Evolutionary conservation across 2,888 invertebrate genomes (phyloP).

Genomic region (Agrotis exclamationis): DNA sequence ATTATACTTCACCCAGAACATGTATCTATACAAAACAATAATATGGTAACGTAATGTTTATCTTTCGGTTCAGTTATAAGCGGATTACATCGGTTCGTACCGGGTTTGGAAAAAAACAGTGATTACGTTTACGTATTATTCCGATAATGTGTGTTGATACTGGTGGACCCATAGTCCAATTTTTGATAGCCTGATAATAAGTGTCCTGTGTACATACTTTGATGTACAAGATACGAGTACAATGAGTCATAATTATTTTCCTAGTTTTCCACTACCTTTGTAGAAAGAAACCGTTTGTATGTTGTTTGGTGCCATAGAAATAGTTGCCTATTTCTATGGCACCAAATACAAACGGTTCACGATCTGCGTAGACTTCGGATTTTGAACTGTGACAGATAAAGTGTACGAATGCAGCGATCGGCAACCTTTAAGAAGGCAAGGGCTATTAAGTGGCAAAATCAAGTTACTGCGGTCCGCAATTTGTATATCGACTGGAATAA

Average conservation of each 20-base stretch:
- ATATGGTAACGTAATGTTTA: neutral
- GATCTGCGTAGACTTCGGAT: no score
- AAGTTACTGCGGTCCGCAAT: no score
- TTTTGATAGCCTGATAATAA: conserved; percentile 7
- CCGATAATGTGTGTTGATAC: conserved; percentile 29
- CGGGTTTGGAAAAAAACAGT: conserved; percentile 18
- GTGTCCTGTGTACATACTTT: neutral
- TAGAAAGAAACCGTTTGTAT: no score
- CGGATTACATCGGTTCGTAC: conserved; percentile 29
- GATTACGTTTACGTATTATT: conserved; percentile 24
- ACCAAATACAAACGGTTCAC: neutral
- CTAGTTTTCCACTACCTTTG: conserved; percentile 8
- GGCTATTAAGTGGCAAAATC: no score
- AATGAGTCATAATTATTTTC: neutral
- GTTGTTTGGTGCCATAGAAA: no score
- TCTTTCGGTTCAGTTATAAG: conserved; percentile 20
- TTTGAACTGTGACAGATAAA: no score
- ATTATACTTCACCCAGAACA: conserved; percentile 25
- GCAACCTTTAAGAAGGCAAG: no score
- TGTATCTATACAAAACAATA: conserved; percentile 2
- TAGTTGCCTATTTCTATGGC: neutral
- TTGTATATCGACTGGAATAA: no score
- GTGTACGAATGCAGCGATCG: no score
- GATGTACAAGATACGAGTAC: neutral
- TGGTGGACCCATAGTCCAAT: conserved; percentile 22